These are phyloP conservation scores for Anagyrus pseudococci DNA, from an alignment of 2,888 invertebrate genomes.

Conservation along the genomic window DNA sequence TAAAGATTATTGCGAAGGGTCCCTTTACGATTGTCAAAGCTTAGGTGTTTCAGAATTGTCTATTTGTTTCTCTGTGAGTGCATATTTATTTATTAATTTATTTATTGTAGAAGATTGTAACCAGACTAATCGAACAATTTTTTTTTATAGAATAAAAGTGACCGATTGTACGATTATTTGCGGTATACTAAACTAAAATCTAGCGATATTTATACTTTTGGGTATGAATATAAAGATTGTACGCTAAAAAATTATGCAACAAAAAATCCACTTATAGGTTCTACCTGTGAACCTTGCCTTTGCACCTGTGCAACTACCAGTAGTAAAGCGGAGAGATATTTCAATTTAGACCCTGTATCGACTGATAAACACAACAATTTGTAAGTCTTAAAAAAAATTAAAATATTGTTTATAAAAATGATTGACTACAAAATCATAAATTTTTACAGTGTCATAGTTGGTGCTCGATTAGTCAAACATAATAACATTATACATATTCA, in stretches of 20 bases:
- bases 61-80: not conserved
- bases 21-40: not conserved
- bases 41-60: not conserved
- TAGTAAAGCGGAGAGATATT: constrained; percentile 76
- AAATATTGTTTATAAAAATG: constrained; percentile 8
- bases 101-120: too few species aligned
- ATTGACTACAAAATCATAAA: too few species aligned
- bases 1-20: not conserved
- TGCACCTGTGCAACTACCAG: constrained; percentile 83
- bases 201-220: too few species aligned
- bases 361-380: constrained; percentile 41
- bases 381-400: not conserved
- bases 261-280: not conserved
- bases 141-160: not conserved
- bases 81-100: not conserved
- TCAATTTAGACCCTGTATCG: constrained; percentile 72
- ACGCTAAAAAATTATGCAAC: too few species aligned
- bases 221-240: too few species aligned
- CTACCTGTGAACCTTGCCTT: constrained; percentile 82
- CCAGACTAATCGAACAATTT: not conserved
- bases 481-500: constrained; percentile 82
- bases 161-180: constrained; percentile 76
- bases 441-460: constrained; percentile 71
- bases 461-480: constrained; percentile 76
- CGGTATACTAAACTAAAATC: constrained; percentile 74